Base-by-base conservation (phyloP, 1,140 invertebrate species). In the Heliothis subflexa region DNA sequence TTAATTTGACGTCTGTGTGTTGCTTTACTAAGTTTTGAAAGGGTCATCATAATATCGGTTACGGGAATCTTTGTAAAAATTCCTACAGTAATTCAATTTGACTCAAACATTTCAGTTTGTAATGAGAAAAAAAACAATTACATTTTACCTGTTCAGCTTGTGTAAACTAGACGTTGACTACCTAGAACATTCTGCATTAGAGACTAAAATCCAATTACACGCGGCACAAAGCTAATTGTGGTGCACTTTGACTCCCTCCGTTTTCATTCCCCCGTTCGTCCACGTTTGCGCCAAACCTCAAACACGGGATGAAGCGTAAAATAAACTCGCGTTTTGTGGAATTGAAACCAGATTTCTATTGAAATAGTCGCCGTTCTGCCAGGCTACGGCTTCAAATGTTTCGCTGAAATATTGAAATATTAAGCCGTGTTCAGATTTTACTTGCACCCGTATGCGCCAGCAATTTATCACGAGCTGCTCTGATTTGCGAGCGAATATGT, bases 381-480 rank as follows among this genome's bases (percentile, higher is more conserved):
- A 33, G 21, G 66, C 66, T 47, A 5, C 9, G 2, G 33, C 9
- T 33, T 64, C 18, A 14, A 64, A 49, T 64, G 47, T 10, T 62
- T 40, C 59, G 28, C 59, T 75, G 18, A 59, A 52, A 75, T 62
- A 75, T 75, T 75, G 57, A 62, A 75, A 75, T 75, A 75, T 75
- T 75, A 52, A 62, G 59, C 11, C 5, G 1, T 49, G 59, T 75
- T 62, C 47, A 21, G 54, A 73, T 73, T 47, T 72, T 59, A 59
- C 71, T 73, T 73, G 40, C 54, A 59, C 2, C 50, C 0, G n/a
- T 47, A 73, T 54, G 68, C 68, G 10, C 66, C 18, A n/a, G 33
- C 66, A 70, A 70, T 70, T 70, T 70, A 50, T 70, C 66, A 70
- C 47, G 14, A 1, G 18, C 66, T 52, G 47, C 21, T 50, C 18